A percentile compares a stretch with the other conserved stretches of the same genome.
Conservation (phyloP, 1,140 invertebrate species). For the Drosophila pseudoobscura region DNA sequence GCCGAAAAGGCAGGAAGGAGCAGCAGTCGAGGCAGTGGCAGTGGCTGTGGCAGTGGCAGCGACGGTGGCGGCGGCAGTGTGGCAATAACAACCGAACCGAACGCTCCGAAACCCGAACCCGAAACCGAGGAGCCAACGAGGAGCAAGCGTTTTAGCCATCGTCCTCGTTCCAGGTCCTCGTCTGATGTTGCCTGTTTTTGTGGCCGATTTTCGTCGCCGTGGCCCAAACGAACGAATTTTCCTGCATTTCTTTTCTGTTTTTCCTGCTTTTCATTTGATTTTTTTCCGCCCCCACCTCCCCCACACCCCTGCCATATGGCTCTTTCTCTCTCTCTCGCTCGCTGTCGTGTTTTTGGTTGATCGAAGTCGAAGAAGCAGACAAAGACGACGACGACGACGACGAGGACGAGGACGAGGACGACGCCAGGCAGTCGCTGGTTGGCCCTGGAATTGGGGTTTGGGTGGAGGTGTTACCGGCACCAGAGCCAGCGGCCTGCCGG, state of each 20-base stretch:
- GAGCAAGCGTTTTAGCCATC: constrained; percentile 54
- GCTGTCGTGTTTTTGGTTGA: constrained; percentile 52
- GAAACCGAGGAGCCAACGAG: constrained; percentile 73
- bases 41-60: neutral
- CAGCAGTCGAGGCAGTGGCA: constrained; percentile 6
- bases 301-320: neutral
- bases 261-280: constrained; percentile 11
- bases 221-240: constrained; percentile 60
- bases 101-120: constrained; percentile 39
- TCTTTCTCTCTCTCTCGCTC: too few species aligned
- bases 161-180: constrained; percentile 4
- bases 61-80: neutral
- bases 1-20: constrained; percentile 71
- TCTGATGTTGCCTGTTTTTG: constrained; percentile 60
- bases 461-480: neutral
- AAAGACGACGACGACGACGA: constrained; percentile 42
- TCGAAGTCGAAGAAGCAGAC: constrained; percentile 58
- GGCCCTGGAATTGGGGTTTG: constrained; percentile 15
- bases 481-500: neutral
- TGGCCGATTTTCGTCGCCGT: constrained; percentile 75
- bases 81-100: constrained; percentile 22
- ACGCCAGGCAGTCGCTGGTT: constrained; percentile 33
- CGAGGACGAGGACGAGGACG: constrained; percentile 33
- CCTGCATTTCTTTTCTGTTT: constrained; percentile 49
- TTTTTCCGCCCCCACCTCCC: neutral